Evolutionary conservation across 2,113 vertebrate genomes (phyloP).

Genomic region (Microcebus tavaratra): DNA sequence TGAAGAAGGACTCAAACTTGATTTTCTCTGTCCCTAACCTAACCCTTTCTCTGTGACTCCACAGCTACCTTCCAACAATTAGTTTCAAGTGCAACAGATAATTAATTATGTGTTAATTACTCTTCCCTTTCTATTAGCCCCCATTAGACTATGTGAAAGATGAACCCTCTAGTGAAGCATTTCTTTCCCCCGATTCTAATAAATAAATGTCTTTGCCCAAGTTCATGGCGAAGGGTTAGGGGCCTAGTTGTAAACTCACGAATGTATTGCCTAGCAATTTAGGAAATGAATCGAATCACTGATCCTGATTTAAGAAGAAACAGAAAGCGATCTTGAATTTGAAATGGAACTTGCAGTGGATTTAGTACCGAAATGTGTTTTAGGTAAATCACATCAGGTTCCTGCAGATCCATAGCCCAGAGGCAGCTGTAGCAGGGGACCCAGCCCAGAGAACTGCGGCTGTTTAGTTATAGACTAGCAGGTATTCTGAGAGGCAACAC

Average conservation of each 20-base stretch:
- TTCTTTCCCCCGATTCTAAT: constrained; percentile 28
- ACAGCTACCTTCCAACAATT: neutral
- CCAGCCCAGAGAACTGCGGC: neutral
- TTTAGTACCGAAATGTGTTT: neutral
- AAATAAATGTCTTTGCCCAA: neutral
- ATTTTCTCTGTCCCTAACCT: neutral
- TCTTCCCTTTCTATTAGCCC: neutral
- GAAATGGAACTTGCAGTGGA: constrained; percentile 32
- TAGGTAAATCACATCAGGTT: neutral
- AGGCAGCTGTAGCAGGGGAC: neutral
- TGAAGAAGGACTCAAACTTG: neutral
- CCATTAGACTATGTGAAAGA: constrained; percentile 4
- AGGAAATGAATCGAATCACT: neutral
- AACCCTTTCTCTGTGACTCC: neutral
- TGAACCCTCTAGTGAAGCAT: neutral
- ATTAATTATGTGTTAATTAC: constrained; percentile 39
- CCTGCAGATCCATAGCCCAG: neutral
- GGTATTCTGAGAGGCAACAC: neutral
- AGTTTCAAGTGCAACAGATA: neutral
- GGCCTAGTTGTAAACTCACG: neutral
- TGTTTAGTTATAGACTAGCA: neutral
- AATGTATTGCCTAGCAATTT: constrained; percentile 40
- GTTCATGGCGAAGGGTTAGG: neutral
- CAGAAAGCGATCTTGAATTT: constrained; percentile 29
- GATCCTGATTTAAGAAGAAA: constrained; percentile 19